A percentile compares a stretch with the other conserved stretches of the same genome.
These are phyloP conservation scores for Vandiemenella viatica DNA, from an alignment of 2,888 invertebrate species.

Conservation along the genomic window DNA sequence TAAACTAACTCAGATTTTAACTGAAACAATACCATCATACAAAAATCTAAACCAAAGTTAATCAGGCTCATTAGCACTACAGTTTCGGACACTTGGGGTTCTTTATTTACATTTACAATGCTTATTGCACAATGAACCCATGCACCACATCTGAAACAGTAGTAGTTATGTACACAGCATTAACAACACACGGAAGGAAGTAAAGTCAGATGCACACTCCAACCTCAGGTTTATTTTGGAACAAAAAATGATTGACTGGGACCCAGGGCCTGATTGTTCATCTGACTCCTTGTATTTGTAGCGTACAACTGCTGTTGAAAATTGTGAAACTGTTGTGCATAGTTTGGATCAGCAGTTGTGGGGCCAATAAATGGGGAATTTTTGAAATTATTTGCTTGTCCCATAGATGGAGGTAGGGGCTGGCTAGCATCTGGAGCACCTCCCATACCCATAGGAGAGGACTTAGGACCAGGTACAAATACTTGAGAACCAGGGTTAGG, in stretches of 20 bases:
- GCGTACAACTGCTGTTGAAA: slow-evolving; percentile 91
- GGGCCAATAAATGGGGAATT: slow-evolving; percentile 64
- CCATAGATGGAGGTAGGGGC: slow-evolving; percentile 65
- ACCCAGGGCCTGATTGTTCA: slow-evolving; percentile 18
- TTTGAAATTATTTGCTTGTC: slow-evolving; percentile 54
- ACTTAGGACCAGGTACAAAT: slow-evolving; percentile 40
- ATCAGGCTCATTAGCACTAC: too few species aligned
- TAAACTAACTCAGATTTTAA: too few species aligned
- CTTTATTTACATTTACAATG: too few species aligned
- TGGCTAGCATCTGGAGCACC: slow-evolving; percentile 48
- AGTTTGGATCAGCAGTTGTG: slow-evolving; percentile 76
- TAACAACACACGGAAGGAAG: too few species aligned
- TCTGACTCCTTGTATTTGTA: slow-evolving; percentile 55
- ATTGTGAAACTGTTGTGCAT: slow-evolving; percentile 89
- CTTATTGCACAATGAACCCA: too few species aligned
- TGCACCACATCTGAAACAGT: too few species aligned
- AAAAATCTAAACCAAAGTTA: too few species aligned
- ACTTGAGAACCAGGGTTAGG: slow-evolving; percentile 36
- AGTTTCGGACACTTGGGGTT: too few species aligned
- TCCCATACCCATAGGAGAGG: slow-evolving; percentile 37
- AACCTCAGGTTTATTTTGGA: slow-evolving; percentile 21
- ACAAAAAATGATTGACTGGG: slow-evolving; percentile 21
- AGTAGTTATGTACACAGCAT: too few species aligned
- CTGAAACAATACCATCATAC: too few species aligned
- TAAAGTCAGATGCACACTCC: too few species aligned